Conservation (phyloP, 2,888 invertebrate species). For the Muschampia plurimacula region DNA sequence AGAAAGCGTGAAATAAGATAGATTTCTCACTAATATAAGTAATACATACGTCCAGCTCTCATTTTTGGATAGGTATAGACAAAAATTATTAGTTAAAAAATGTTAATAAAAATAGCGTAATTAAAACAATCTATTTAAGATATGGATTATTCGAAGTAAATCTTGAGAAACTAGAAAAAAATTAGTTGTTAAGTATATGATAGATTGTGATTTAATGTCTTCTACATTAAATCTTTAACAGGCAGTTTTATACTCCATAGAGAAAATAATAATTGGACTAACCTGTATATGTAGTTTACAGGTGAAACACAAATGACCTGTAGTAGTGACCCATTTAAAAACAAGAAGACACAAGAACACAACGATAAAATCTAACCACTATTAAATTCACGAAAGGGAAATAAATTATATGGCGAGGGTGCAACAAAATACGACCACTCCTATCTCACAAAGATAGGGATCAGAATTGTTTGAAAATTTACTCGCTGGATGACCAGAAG, state of each 20-base stretch:
- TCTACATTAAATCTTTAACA: too few relatives aligned
- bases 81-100: too few relatives aligned
- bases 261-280: background rate
- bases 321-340: background rate
- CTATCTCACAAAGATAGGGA: conserved; percentile 35
- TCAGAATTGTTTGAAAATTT: conserved; percentile 37
- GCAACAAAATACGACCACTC: conserved; percentile 30
- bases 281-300: background rate
- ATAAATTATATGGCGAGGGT: conserved; percentile 33
- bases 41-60: too few relatives aligned
- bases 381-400: conserved; percentile 36
- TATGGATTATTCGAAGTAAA: too few relatives aligned
- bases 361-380: conserved; percentile 25
- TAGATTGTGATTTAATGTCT: too few relatives aligned
- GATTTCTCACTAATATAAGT: too few relatives aligned
- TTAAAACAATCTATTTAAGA: too few relatives aligned
- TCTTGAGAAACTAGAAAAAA: too few relatives aligned
- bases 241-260: background rate
- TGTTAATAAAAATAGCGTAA: too few relatives aligned
- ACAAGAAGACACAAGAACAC: conserved; percentile 24
- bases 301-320: background rate
- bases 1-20: background rate
- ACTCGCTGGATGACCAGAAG: conserved; percentile 49
- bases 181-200: too few relatives aligned
- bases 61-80: too few relatives aligned